Evolutionary conservation across 1,140 invertebrate species (phyloP).

Genomic region (Choristoneura fumiferana): DNA sequence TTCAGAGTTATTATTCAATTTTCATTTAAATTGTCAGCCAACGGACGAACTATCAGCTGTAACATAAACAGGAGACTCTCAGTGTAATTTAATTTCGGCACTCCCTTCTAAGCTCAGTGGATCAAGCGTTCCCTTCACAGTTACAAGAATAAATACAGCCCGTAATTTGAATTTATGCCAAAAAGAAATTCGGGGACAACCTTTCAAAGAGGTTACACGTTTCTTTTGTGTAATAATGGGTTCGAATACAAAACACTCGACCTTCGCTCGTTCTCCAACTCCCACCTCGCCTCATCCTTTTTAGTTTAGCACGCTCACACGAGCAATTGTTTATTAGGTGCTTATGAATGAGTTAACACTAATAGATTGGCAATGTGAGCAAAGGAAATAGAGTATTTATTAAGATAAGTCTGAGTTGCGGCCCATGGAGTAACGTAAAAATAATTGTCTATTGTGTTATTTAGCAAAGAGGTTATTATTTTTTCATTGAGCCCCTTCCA

Average conservation of each 20-base stretch:
- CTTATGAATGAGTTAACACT: background rate
- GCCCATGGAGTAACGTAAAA: too few species aligned
- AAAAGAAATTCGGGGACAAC: slow-evolving; percentile 25
- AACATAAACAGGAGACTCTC: too few species aligned
- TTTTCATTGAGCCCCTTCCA: too few species aligned
- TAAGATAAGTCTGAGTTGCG: too few species aligned
- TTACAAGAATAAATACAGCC: slow-evolving; percentile 17
- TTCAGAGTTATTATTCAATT: too few species aligned
- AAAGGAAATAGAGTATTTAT: background rate
- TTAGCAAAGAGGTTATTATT: too few species aligned
- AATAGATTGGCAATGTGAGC: background rate
- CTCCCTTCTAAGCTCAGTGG: background rate
- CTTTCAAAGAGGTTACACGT: slow-evolving; percentile 15
- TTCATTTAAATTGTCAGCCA: too few species aligned
- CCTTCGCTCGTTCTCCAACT: background rate
- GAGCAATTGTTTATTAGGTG: slow-evolving; percentile 1
- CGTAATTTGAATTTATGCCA: slow-evolving; percentile 28
- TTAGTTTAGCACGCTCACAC: too few species aligned
- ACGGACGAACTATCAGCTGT: too few species aligned
- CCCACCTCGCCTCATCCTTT: background rate
- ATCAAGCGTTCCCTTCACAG: background rate
- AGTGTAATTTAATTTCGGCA: background rate
- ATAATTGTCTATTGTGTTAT: too few species aligned
- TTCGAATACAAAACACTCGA: slow-evolving; percentile 9
- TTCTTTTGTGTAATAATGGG: slow-evolving; percentile 20